A percentile compares a stretch with the other conserved stretches of the same genome.
Evolutionary conservation across 2,888 invertebrate species (phyloP).

Genomic region (Dendrolimus pini): DNA sequence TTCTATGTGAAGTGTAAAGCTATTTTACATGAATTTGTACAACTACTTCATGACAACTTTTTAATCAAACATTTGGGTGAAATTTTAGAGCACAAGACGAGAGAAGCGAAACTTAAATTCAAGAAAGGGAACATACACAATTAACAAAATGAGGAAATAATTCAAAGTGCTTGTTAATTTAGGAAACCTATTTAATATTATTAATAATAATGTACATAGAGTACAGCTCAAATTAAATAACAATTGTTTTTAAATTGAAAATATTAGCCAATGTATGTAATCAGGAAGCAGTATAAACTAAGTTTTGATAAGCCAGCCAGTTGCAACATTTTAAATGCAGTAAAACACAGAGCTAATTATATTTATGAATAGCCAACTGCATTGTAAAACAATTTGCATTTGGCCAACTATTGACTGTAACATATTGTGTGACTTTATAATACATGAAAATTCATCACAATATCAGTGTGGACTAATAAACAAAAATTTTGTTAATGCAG

Average conservation of each 20-base stretch:
- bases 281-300: background rate
- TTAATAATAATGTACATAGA: conserved; percentile 6
- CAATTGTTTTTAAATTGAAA: background rate
- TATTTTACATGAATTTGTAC: conserved; percentile 54
- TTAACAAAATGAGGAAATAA: background rate
- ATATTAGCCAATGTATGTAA: background rate
- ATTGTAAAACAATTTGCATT: too few species aligned
- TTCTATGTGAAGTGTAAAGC: conserved; percentile 53
- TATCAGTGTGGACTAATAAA: too few species aligned
- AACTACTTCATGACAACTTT: conserved; percentile 4
- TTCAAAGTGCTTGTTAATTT: conserved; percentile 5
- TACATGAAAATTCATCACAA: too few species aligned
- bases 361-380: too few species aligned
- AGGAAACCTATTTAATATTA: conserved; percentile 7
- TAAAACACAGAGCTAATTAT: too few species aligned
- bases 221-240: conserved; percentile 12
- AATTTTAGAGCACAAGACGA: too few species aligned
- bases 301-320: background rate
- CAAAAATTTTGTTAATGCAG: too few species aligned
- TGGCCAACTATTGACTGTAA: too few species aligned
- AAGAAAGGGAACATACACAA: too few species aligned
- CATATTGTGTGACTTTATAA: too few species aligned
- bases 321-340: background rate
- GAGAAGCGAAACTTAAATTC: too few species aligned
- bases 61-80: too few species aligned